Base-by-base conservation (phyloP, 2,888 invertebrate genomes). In the Chymomyza fuscimana region DNA sequence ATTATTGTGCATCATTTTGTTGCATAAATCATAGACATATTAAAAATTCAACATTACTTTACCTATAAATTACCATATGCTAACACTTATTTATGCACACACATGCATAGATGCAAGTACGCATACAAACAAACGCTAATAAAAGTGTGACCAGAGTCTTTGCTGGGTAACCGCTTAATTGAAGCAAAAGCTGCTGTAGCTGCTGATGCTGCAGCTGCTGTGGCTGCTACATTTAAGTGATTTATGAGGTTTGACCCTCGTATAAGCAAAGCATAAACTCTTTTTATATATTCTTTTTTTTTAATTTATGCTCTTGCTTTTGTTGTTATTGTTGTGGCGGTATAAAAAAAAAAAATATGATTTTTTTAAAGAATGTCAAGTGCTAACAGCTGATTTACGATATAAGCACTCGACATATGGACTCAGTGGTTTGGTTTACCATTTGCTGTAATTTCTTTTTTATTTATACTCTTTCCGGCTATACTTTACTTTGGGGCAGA, bases 101-200 rank as follows among this genome's bases (percentile, higher is more conserved):
- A 25, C 59, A 59, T 25, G 25, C 59, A 29, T 25, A 32, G 32
- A 32, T 12, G 3, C 40, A 6, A 12, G 12, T 7, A 46, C 40
- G 12, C 40, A 46, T 12, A 46, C 40, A 46, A 4, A 4, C 10
- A 46, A 12, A 46, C 40, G 12, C 40, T 46, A 46, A 46, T 46
- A 9, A n/a, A 54, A 54, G 19, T 54, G 54, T 40, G n/a, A 40
- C 40, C 40, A 62, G 36, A 40, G 19, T 54, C 19, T 9, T 15
- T 19, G 19, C 22, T 54, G 36, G 54, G 63, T 62, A 72, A 76
- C 70, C 77, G 76, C 77, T 79, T 85, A 82, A 83, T 83, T 83
- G 81, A 83, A 82, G 79, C 69, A 63, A 78, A 82, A 80, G 79
- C 80, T 72, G 73, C 73, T 75, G 74, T 80, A 80, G 79, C 80